These are phyloP conservation scores for Bombus terrestris DNA, from an alignment of 1,140 invertebrate genomes.

Conservation along the genomic window DNA sequence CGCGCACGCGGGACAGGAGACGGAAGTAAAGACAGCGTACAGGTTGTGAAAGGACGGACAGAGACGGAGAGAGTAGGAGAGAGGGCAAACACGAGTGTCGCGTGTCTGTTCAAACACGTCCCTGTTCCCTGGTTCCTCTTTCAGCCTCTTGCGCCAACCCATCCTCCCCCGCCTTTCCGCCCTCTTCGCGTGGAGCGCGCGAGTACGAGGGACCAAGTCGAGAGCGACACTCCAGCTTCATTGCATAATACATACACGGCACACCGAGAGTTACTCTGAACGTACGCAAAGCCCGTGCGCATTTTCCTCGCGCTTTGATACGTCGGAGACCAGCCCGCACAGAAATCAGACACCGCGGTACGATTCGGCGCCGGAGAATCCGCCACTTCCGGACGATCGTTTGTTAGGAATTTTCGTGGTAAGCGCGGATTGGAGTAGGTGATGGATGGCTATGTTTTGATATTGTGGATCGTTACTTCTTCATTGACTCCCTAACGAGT, in stretches of 20 bases:
- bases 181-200: conserved; percentile 24
- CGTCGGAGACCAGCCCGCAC: too few relatives aligned
- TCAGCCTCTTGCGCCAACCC: conserved; percentile 18
- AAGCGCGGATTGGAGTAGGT: too few relatives aligned
- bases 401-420: not conserved
- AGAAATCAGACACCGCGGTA: not conserved
- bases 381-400: not conserved
- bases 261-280: conserved; percentile 28
- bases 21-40: conserved; percentile 28
- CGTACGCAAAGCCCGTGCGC: conserved; percentile 1
- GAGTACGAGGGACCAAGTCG: conserved; percentile 39
- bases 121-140: conserved; percentile 36
- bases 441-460: too few relatives aligned
- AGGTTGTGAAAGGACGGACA: not conserved
- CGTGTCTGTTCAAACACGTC: conserved; percentile 76
- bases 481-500: too few relatives aligned
- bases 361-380: not conserved
- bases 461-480: too few relatives aligned
- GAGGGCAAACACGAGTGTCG: conserved; percentile 74
- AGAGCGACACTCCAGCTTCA: conserved; percentile 61
- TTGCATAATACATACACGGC: conserved; percentile 66
- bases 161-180: conserved; percentile 35
- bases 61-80: not conserved
- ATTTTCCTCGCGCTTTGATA: conserved; percentile 31
- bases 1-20: not conserved